Conservation (phyloP, 2,888 invertebrate genomes). For the Noctua janthe region DNA sequence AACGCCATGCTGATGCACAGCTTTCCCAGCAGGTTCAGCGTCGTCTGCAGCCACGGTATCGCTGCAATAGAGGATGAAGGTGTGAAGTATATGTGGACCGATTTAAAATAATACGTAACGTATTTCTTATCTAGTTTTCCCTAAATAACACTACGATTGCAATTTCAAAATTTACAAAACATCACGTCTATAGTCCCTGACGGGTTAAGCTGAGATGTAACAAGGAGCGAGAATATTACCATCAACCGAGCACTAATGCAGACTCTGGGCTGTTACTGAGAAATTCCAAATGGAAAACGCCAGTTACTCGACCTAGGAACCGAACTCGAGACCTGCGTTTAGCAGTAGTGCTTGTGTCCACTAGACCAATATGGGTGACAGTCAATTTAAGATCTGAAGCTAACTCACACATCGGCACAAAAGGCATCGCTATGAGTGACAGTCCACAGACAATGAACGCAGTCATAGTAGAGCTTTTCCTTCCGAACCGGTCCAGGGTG, state of each 20-base stretch:
- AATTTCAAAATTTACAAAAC: neutral
- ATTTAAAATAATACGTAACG: neutral
- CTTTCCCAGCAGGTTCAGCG: conserved; percentile 87
- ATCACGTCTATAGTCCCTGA: neutral
- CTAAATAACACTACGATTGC: neutral
- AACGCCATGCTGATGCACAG: conserved; percentile 87
- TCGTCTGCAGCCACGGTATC: conserved; percentile 86
- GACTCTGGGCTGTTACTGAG: neutral
- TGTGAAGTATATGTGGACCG: neutral
- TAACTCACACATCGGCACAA: conserved; percentile 89
- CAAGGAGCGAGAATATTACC: neutral
- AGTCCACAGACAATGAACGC: conserved; percentile 91
- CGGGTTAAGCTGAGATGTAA: neutral
- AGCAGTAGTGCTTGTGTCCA: neutral
- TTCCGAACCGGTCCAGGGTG: conserved; percentile 90
- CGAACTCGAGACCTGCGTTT: neutral
- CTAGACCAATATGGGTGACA: neutral
- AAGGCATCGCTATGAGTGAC: conserved; percentile 90
- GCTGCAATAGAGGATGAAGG: conserved; percentile 70
- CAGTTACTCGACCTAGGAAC: neutral
- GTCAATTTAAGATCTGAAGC: neutral
- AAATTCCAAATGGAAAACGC: neutral
- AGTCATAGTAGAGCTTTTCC: conserved; percentile 90
- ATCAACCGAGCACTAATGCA: neutral
- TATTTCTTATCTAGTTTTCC: neutral